A percentile compares a stretch with the other conserved stretches of the same genome.
These are phyloP conservation scores for Alosa alosa DNA, from an alignment of 2,113 vertebrate species.

Conservation along the genomic window DNA sequence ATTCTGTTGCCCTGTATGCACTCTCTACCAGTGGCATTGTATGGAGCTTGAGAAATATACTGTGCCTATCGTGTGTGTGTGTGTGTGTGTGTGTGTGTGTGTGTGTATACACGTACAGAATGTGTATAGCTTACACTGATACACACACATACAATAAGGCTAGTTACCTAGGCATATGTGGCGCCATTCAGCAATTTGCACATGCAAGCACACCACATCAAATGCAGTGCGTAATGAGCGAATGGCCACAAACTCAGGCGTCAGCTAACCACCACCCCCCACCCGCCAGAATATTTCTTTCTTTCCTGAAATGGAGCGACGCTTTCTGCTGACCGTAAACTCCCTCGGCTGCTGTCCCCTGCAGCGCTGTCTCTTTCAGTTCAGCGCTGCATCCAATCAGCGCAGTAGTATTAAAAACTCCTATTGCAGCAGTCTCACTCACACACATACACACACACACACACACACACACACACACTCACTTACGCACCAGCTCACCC, in stretches of 20 bases:
- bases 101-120: neutral
- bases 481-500: neutral
- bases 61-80: neutral
- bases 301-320: neutral
- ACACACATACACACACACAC: neutral
- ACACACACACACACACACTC: neutral
- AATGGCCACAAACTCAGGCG: neutral
- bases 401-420: neutral
- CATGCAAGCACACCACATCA: neutral
- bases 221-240: neutral
- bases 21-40: neutral
- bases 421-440: neutral
- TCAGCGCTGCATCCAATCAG: neutral
- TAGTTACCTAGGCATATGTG: neutral
- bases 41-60: neutral
- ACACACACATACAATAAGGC: neutral
- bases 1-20: neutral
- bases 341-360: neutral
- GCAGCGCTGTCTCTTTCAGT: neutral
- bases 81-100: neutral
- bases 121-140: neutral
- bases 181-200: neutral
- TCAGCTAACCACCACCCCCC: neutral
- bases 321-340: conserved; percentile 6
- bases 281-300: neutral